Evolutionary conservation across 2,888 invertebrate species (phyloP).

Genomic region (Drosophila kokeensis): DNA sequence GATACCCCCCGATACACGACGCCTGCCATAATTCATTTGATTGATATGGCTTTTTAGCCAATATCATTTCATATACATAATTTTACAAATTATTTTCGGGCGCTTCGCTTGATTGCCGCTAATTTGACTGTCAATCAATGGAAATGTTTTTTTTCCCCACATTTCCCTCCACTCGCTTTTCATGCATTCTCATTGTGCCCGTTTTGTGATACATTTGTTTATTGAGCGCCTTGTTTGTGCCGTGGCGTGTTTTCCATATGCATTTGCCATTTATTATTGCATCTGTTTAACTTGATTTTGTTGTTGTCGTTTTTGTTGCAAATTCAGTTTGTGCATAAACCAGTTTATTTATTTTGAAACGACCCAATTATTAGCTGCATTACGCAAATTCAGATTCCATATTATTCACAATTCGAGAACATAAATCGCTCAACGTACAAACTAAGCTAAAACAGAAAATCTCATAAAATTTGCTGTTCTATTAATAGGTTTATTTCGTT

Average conservation of each 20-base stretch:
- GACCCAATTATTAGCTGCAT: constrained; percentile 14
- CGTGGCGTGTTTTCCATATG: constrained; percentile 37
- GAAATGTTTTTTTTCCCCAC: constrained; percentile 29
- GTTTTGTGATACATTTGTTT: constrained; percentile 51
- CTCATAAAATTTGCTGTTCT: neutral
- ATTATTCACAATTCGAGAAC: neutral
- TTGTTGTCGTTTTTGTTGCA: constrained; percentile 29
- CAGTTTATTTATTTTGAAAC: constrained; percentile 33
- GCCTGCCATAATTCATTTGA: constrained; percentile 69
- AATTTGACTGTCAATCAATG: constrained; percentile 77
- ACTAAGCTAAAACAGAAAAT: neutral
- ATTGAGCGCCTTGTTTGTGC: constrained; percentile 21
- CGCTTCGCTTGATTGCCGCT: constrained; percentile 72
- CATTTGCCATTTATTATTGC: constrained; percentile 27
- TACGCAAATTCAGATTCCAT: constrained; percentile 3
- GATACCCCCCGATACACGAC: constrained; percentile 11
- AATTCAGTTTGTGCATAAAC: constrained; percentile 48
- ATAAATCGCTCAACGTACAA: neutral
- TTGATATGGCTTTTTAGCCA: constrained; percentile 68
- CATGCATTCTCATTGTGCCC: constrained; percentile 39
- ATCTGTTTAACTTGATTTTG: neutral
- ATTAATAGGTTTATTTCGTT: neutral
- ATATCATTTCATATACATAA: constrained; percentile 40
- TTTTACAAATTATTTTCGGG: constrained; percentile 66
- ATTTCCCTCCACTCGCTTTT: constrained; percentile 25